phyloP scores from a whole-genome alignment of 2,797 vertebrate genomes.

The Bryconaethiops microstoma region DNA sequence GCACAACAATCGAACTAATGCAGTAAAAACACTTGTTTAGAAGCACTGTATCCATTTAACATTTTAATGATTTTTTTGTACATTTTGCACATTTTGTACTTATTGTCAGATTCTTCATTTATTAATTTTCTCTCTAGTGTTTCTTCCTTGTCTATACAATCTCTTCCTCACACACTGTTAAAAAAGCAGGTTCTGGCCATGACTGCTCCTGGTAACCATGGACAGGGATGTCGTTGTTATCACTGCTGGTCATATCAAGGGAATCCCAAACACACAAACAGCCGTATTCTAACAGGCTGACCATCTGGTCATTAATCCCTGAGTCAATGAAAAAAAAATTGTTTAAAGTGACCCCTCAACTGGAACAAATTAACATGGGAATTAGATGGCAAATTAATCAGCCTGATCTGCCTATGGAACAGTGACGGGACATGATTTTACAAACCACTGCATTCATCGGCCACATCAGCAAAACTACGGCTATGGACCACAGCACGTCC shows the following conservation, averaged over 20 bases:
- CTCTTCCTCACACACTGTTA: slow-evolving; percentile 18
- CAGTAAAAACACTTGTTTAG: too few species aligned
- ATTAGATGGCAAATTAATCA: slow-evolving; percentile 77
- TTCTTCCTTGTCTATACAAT: not conserved
- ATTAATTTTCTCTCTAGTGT: not conserved
- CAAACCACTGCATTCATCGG: slow-evolving; percentile 75
- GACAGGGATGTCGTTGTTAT: slow-evolving; percentile 54
- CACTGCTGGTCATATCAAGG: slow-evolving; percentile 51
- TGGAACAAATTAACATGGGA: slow-evolving; percentile 81
- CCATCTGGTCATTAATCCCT: slow-evolving; percentile 81
- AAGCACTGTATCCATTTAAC: too few species aligned
- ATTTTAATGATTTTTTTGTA: too few species aligned
- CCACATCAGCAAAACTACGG: slow-evolving; percentile 55
- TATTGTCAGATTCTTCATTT: not conserved
- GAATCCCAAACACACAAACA: slow-evolving; percentile 71
- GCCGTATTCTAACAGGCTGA: slow-evolving; percentile 73
- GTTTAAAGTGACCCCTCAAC: slow-evolving; percentile 77
- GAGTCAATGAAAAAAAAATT: slow-evolving; percentile 76
- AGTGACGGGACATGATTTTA: slow-evolving; percentile 61
- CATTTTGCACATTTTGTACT: not conserved
- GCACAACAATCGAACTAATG: too few species aligned
- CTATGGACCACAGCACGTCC: not conserved
- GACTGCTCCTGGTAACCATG: slow-evolving; percentile 33
- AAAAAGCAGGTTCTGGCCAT: slow-evolving; percentile 8
- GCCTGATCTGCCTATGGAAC: slow-evolving; percentile 72